Conservation (phyloP, 2,113 vertebrate genomes). For the Oceanites oceanicus region DNA sequence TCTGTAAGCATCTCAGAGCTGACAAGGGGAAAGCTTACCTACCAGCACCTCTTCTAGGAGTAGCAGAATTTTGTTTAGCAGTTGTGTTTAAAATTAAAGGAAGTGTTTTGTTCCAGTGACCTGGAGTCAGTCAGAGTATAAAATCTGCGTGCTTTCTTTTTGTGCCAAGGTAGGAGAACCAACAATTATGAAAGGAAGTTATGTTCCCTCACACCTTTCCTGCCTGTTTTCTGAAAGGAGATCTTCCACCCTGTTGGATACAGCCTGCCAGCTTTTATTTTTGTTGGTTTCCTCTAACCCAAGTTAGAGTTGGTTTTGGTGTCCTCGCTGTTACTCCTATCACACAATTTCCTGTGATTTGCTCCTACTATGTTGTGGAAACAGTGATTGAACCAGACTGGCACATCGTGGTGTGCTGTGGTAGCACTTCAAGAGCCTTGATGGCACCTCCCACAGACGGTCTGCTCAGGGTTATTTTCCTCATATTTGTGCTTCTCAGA, state of each 20-base stretch:
- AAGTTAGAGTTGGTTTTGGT: background rate
- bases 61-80: background rate
- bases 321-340: background rate
- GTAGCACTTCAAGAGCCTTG: background rate
- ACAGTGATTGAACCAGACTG: background rate
- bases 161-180: conserved; percentile 33
- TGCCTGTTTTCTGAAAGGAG: conserved; percentile 46
- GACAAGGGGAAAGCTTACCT: background rate
- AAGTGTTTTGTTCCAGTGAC: conserved; percentile 25
- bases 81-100: conserved; percentile 34
- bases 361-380: background rate
- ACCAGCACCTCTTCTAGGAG: background rate
- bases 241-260: background rate
- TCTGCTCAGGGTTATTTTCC: conserved; percentile 8
- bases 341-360: background rate
- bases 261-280: conserved; percentile 1
- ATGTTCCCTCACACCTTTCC: conserved; percentile 57
- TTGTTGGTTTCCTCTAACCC: background rate
- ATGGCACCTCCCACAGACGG: background rate
- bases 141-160: conserved; percentile 4
- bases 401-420: background rate
- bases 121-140: background rate
- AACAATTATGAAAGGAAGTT: conserved; percentile 45
- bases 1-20: background rate
- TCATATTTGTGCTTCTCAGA: background rate